Conservation (phyloP, 2,888 invertebrate species). For the Neocrepidodera transversa region DNA sequence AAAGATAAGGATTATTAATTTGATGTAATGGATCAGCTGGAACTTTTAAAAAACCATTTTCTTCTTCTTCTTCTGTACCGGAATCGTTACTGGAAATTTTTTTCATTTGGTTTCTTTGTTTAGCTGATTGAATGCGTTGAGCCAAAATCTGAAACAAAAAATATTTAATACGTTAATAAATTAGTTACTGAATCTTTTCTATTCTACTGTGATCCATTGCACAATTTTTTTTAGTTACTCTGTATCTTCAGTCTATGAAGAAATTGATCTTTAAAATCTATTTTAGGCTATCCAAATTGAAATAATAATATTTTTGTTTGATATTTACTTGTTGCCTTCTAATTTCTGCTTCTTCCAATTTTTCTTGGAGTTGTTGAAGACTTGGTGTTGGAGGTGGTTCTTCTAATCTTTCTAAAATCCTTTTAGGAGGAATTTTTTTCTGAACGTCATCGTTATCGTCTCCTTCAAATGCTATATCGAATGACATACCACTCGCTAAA, state of each 20-base stretch:
- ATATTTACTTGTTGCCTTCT: slow-evolving; percentile 69
- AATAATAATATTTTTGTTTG: too few species aligned
- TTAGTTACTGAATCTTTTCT: too few species aligned
- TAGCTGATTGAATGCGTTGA: slow-evolving; percentile 56
- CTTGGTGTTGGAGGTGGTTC: slow-evolving; percentile 67
- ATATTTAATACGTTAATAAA: neutral
- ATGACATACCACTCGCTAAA: slow-evolving; percentile 56
- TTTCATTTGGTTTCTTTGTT: slow-evolving; percentile 43
- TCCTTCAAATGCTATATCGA: slow-evolving; percentile 57
- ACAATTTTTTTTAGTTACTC: too few species aligned
- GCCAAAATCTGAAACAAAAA: slow-evolving; percentile 43
- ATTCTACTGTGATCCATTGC: too few species aligned
- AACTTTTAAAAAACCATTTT: slow-evolving; percentile 21
- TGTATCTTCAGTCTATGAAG: too few species aligned
- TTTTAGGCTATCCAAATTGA: too few species aligned
- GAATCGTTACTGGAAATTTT: neutral
- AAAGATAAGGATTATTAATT: neutral
- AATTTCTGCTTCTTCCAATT: slow-evolving; percentile 75
- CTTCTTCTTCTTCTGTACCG: slow-evolving; percentile 19
- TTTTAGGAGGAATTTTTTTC: slow-evolving; percentile 70
- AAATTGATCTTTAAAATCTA: too few species aligned
- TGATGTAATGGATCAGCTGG: slow-evolving; percentile 4
- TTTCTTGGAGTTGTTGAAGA: slow-evolving; percentile 72
- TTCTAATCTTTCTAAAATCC: slow-evolving; percentile 69
- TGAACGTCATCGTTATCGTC: slow-evolving; percentile 55